Conservation (phyloP, 2,113 vertebrate genomes). For the Myrmecobius fasciatus region DNA sequence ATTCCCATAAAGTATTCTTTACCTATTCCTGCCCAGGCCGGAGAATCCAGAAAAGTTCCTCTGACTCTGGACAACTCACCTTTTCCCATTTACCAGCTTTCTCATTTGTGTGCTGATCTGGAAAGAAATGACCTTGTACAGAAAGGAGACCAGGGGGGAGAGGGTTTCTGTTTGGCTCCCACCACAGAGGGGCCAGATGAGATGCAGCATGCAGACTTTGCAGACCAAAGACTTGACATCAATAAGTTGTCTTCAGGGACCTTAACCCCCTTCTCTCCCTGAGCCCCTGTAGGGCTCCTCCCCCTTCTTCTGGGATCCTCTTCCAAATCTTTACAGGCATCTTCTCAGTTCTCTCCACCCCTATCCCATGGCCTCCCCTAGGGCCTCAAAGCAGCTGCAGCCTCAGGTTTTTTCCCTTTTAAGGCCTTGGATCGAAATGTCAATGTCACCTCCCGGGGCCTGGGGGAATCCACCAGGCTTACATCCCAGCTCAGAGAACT, state of each 20-base stretch:
- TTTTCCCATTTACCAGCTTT: not conserved
- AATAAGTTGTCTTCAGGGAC: not conserved
- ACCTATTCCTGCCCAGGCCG: not conserved
- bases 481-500: conserved; percentile 28
- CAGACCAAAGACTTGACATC: not conserved
- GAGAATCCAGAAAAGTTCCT: not conserved
- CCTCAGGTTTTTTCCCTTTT: conserved; percentile 12
- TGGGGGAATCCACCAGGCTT: conserved; percentile 1
- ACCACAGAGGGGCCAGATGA: not conserved
- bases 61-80: not conserved
- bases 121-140: not conserved
- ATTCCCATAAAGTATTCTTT: not conserved
- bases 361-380: not conserved
- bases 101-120: not conserved
- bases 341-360: not conserved
- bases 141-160: not conserved
- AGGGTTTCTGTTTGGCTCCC: not conserved
- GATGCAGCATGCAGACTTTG: not conserved
- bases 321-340: not conserved
- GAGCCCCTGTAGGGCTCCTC: not conserved
- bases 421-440: conserved; percentile 7
- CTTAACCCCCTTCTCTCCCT: not conserved
- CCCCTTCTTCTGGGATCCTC: not conserved
- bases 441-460: conserved; percentile 14
- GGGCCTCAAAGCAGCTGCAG: conserved; percentile 43